phyloP scores from a whole-genome alignment of 2,113 vertebrate species.

The Coturnix japonica region DNA sequence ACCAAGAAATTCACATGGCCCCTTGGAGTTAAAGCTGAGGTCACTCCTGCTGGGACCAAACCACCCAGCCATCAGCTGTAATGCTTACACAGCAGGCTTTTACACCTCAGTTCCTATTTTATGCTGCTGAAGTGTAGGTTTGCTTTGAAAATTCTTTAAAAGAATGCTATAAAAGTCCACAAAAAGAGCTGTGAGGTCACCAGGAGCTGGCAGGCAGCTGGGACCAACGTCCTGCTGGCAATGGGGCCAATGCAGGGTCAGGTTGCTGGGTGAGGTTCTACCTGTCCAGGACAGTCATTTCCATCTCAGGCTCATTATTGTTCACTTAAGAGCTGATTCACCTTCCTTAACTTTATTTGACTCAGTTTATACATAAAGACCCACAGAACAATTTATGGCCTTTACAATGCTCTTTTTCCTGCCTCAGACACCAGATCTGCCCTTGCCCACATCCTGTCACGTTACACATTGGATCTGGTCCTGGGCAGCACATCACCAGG shows the following conservation, averaged over 20 bases:
- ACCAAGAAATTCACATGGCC: background rate
- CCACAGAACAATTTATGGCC: slow-evolving; percentile 28
- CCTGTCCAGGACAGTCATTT: background rate
- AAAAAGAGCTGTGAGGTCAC: background rate
- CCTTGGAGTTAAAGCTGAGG: background rate
- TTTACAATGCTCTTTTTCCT: slow-evolving; percentile 33
- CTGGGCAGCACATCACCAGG: background rate
- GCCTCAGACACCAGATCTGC: background rate
- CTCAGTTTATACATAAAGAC: background rate
- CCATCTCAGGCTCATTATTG: background rate
- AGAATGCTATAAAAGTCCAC: background rate
- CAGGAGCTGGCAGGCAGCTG: background rate
- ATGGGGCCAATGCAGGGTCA: background rate
- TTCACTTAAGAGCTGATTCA: slow-evolving; percentile 3
- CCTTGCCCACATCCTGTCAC: too few relatives aligned
- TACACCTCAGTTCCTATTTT: fast-evolving
- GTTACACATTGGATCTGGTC: background rate
- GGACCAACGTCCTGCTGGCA: background rate
- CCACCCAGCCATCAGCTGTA: background rate
- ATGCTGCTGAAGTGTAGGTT: background rate
- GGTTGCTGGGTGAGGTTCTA: background rate
- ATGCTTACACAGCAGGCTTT: background rate
- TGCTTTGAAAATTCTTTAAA: background rate
- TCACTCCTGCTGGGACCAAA: background rate
- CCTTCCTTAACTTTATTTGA: slow-evolving; percentile 48